Base-by-base conservation (phyloP, 1,140 invertebrate species). In the Bombyx mori region DNA sequence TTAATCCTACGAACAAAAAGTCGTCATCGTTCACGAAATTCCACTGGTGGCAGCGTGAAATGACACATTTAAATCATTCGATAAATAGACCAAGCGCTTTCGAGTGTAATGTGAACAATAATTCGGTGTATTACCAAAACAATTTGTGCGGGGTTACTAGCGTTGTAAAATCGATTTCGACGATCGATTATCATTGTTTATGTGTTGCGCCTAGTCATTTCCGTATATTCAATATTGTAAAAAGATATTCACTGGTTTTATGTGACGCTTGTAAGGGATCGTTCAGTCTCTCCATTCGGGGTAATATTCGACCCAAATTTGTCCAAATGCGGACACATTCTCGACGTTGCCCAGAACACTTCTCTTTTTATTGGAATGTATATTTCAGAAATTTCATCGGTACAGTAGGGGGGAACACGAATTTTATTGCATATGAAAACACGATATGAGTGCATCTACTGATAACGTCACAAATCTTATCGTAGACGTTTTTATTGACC, bases 1-100 rank as follows among this genome's bases (percentile, higher is more conserved):
- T 83, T 83, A 82, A 83, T 86, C 80, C 82, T 79, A 61, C 64
- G 73, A 80, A 82, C 79, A 86, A 86, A 86, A 83, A 82, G 73
- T 79, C 68, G 64, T 61, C 78, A 68, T 70, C 75, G 66, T 68
- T 62, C 64, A 63, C 67, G 56, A 71, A 52, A 78, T 69, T 73
- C 77, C 77, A 79, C 72, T 71, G 57, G 72, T 69, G 64, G 73
- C 71, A 71, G 69, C 80, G 73, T 77, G 75, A 75, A 72, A 58
- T 71, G 77, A 78, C 75, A 77, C 71, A 78, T 79, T 82, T 78
- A 79, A 81, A 81, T 78, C 66, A 68, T 66, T 63, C 57, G 54
- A 69, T 71, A 62, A 69, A 77, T 35, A 35, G 26, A 75, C 78
- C 69, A 66, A 61, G 52, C 58, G 60, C 62, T 35, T 35, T 35